phyloP scores from a whole-genome alignment of 2,888 invertebrate genomes.

The Thelaira solivaga region DNA sequence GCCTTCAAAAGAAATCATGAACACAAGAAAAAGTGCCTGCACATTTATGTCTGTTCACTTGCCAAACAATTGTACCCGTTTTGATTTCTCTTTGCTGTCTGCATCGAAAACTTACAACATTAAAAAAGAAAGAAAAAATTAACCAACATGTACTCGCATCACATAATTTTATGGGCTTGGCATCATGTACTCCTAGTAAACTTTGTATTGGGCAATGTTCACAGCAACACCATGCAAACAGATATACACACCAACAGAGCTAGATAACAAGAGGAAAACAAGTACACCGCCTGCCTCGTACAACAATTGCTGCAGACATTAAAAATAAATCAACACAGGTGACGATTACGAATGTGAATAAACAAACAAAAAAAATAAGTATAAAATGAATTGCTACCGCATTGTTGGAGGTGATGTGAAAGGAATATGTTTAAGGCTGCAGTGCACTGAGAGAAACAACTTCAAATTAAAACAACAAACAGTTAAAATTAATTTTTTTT shows the following conservation, averaged over 20 bases:
- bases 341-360: conserved; percentile 20
- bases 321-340: conserved; percentile 53
- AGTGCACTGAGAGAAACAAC: conserved; percentile 15
- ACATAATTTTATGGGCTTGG: conserved; percentile 43
- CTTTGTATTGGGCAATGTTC: conserved; percentile 27
- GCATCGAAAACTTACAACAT: conserved; percentile 5
- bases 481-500: not conserved
- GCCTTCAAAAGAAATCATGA: too few relatives aligned
- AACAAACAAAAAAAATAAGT: not conserved
- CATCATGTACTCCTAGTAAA: conserved; percentile 33
- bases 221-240: conserved; percentile 18
- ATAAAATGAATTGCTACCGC: conserved; percentile 41
- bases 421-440: not conserved
- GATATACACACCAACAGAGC: not conserved
- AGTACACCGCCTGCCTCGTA: not conserved
- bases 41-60: not conserved
- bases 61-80: not conserved
- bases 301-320: conserved; percentile 31
- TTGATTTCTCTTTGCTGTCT: not conserved
- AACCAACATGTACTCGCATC: too few relatives aligned
- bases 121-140: not conserved
- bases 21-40: too few relatives aligned
- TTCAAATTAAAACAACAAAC: not conserved
- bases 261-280: not conserved
- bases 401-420: conserved; percentile 51